Evolutionary conservation across 2,113 vertebrate species (phyloP), one percentile per base, ranked within the genome.

Genomic region (Hydropotes inermis): DNA sequence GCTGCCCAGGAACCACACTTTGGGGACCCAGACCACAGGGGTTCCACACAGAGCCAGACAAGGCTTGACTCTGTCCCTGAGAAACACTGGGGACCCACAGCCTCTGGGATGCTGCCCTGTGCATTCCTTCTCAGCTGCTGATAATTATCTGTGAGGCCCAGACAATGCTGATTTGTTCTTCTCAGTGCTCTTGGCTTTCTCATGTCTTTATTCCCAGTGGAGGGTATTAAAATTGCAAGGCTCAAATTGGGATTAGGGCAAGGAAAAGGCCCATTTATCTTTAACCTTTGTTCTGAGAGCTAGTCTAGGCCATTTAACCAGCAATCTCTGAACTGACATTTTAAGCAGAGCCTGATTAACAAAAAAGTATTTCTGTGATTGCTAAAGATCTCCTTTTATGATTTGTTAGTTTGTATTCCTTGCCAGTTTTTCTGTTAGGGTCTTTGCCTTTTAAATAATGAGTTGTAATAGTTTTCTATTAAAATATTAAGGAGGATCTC

Each of bases 401-500:
- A 87, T 74, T 89, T 28, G 12, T 79, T 61, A 91, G 14, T 57
- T 92, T 47, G 39, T 21, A 13, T 61, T n/a, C 85, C 87, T 97
- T 87, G 30, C 81, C 85, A 39, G 30, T 16, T 96, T 96, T 94
- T 95, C 67, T 79, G 2, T n/a, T 76, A 70, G 33, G 27, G 16
- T 54, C 43, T 96, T 96, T 96, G 74, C 43, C 43, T 89, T 92
- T 88, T 70, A 95, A 88, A 81, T 96, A 87, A 10, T 88, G 27
- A 95, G 30, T 79, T 93, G 7, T 86, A 85, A 87, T 58, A 86
- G 11, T 17, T 55, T 6, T 97, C 79, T 78, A 28, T 96, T 79
- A 83, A 39, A 88, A 83, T 61, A 95, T 64, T 95, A 89, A 97
- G 33, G 47, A n/a, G n/a, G 96, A 91, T 89, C 39, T 60, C 17